Evolutionary conservation across 2,113 vertebrate species (phyloP).

Genomic region (Anguilla rostrata): DNA sequence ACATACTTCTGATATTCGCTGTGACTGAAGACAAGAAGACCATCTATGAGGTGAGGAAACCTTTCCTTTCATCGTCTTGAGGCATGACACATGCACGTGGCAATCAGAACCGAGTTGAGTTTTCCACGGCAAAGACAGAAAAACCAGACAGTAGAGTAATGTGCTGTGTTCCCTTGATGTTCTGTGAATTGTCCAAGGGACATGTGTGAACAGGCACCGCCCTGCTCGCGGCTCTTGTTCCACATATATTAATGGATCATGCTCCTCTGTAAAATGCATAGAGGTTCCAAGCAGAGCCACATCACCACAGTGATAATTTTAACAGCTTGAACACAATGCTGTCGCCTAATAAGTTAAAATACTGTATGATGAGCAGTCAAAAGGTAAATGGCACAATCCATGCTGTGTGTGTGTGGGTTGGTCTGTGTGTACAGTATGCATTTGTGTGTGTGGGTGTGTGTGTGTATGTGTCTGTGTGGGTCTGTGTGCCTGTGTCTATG

Average conservation of each 20-base stretch:
- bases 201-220: neutral
- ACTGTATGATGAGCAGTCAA: neutral
- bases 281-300: neutral
- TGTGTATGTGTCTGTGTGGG: neutral
- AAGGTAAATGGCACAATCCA: neutral
- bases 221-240: neutral
- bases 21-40: constrained; percentile 81
- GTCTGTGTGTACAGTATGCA: neutral
- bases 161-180: neutral
- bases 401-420: neutral
- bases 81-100: neutral
- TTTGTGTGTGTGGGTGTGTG: neutral
- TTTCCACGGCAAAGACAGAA: neutral
- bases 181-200: neutral
- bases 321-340: neutral
- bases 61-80: neutral
- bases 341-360: neutral
- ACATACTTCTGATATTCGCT: constrained; percentile 92
- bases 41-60: constrained; percentile 83
- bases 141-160: neutral
- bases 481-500: neutral
- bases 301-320: neutral
- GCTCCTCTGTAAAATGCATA: neutral
- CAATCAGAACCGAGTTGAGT: neutral
- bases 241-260: neutral